These are phyloP conservation scores for Brotula barbata DNA, from an alignment of 2,797 vertebrate genomes.

Conservation along the genomic window DNA sequence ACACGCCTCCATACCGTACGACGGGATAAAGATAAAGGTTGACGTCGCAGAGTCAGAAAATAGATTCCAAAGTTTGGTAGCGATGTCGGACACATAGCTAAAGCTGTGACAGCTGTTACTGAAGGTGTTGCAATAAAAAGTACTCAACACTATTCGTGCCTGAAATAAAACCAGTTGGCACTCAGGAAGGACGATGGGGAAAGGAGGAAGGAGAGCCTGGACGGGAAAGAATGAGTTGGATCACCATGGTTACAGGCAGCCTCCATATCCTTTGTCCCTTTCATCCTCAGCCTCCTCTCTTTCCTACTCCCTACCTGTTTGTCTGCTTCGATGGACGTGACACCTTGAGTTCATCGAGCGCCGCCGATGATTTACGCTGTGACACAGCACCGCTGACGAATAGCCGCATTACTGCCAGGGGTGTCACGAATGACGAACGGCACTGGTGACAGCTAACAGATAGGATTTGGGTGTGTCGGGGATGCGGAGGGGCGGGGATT, in stretches of 20 bases:
- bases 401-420: constrained; percentile 79
- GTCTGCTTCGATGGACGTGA: constrained; percentile 62
- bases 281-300: constrained; percentile 16
- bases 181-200: not conserved
- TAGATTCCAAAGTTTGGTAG: constrained; percentile 52
- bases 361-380: constrained; percentile 80
- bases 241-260: constrained; percentile 83
- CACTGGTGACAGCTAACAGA: constrained; percentile 39
- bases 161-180: constrained; percentile 14
- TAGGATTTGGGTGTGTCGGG: constrained; percentile 8
- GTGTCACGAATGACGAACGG: constrained; percentile 71
- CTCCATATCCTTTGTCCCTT: constrained; percentile 56
- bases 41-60: too few relatives aligned
- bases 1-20: too few relatives aligned
- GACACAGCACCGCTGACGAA: constrained; percentile 74
- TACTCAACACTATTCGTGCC: not conserved
- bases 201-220: constrained; percentile 66
- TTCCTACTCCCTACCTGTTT: not conserved
- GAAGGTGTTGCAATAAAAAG: too few relatives aligned
- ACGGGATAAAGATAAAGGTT: too few relatives aligned
- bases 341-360: constrained; percentile 78
- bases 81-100: not conserved
- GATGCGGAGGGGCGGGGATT: constrained; percentile 9
- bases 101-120: too few relatives aligned
- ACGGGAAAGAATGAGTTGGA: constrained; percentile 55